Percentiles rank a stretch among this genome's conserved stretches.
Evolutionary conservation across 1,140 invertebrate genomes (phyloP).

Genomic region (Drosophila aff.): DNA sequence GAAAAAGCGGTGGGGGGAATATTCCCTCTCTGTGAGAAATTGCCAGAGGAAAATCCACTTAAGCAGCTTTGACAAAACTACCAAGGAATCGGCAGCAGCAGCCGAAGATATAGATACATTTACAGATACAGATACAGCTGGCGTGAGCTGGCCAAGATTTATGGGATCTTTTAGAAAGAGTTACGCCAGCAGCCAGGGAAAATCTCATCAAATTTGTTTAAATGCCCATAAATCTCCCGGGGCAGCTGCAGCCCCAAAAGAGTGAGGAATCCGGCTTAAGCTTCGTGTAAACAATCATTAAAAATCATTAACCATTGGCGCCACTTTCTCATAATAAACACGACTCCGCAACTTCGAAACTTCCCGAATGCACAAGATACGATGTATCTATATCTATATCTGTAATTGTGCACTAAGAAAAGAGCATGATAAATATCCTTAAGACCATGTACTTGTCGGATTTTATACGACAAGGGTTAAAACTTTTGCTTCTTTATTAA

Average conservation of each 20-base stretch:
- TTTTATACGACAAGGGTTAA: too few relatives aligned
- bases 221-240: conserved; percentile 77
- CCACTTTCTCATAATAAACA: conserved; percentile 82
- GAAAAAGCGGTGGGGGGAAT: neutral
- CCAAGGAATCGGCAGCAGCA: conserved; percentile 31
- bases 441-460: too few relatives aligned
- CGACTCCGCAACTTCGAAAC: conserved; percentile 27
- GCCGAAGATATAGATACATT: conserved; percentile 10
- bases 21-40: conserved; percentile 36
- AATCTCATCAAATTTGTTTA: conserved; percentile 83
- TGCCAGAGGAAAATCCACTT: conserved; percentile 73
- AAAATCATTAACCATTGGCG: conserved; percentile 78
- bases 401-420: conserved; percentile 5
- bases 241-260: conserved; percentile 59
- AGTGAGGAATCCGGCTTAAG: conserved; percentile 41
- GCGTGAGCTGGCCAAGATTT: conserved; percentile 70
- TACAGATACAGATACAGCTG: conserved; percentile 44
- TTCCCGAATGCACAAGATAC: conserved; percentile 23
- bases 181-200: conserved; percentile 62
- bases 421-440: too few relatives aligned
- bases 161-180: conserved; percentile 79
- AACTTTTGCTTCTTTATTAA: too few relatives aligned
- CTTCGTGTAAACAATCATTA: conserved; percentile 65
- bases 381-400: neutral
- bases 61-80: conserved; percentile 81